Evolutionary conservation across 1,140 invertebrate species (phyloP), one percentile per base, ranked within the genome.

Genomic region (Linepithema humile): DNA sequence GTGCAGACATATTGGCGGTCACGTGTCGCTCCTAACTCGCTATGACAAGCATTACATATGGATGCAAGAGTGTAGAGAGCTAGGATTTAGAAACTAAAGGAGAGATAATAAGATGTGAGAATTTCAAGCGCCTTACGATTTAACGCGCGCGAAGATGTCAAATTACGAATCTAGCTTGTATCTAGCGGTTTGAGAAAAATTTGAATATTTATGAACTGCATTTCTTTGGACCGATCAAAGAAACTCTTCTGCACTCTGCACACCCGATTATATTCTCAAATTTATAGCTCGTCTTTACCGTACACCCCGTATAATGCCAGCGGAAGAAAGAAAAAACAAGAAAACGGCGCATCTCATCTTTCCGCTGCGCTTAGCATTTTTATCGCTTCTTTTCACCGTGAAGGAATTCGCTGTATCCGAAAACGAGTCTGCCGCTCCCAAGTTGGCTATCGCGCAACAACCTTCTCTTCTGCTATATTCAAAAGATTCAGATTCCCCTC

Each of bases 361-460:
- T 35, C 43, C 60, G 17, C 85, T 80, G 60, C 62, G 85, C 85
- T 85, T 86, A 82, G 84, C 67, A 86, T 86, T 86, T 86, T 82
- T 74, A 86, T 86, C 67, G 67, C 15, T 32, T 32, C 50, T 82
- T 57, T 50, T 62, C 85, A 53, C 65, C 32, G 43, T 23, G 15
- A n/a, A 59, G 50, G 84, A 85, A 86, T 86, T 85, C 43, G 67
- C 48, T 40, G 64, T 73, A 62, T 83, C 84, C 60, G 26, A 74
- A 50, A 85, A 45, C 26, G 43, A 59, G 60, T 20, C 45, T 26
- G 45, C 10, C 59, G 32, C 43, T 73, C 57, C 59, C 65, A 40
- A 60, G 83, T 82, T 74, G 70, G 32, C 80, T 48, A 65, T 83
- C 64, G 69, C 55, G 45, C 69, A 48, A 69, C 60, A 59, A 26